Percentiles rank a stretch among this genome's conserved stretches.
phyloP scores from a whole-genome alignment of 2,888 invertebrate genomes.

The Deilephila porcellus region DNA sequence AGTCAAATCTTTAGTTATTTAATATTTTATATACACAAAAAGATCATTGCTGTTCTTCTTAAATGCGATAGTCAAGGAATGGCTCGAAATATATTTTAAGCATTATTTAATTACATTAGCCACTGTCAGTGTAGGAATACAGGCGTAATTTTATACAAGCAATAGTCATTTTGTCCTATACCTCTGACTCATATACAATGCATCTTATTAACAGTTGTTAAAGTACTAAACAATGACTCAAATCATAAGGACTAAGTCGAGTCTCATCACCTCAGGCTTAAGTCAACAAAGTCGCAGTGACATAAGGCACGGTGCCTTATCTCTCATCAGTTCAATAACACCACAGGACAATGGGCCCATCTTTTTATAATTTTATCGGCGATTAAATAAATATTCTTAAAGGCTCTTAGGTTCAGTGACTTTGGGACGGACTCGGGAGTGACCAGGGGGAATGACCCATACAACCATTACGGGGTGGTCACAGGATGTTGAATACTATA shows the following conservation, averaged over 20 bases:
- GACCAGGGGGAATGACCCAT: neutral
- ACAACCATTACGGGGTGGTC: no score
- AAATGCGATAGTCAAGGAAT: no score
- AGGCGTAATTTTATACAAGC: no score
- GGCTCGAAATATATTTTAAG: no score
- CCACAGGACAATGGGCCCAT: constrained; percentile 46
- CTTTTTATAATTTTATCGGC: constrained; percentile 57
- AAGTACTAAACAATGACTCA: neutral
- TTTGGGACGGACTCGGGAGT: neutral
- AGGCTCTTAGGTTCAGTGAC: constrained; percentile 36
- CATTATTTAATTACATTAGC: no score
- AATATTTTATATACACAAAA: no score
- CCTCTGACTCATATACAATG: no score
- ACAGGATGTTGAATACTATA: no score
- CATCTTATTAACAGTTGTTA: no score
- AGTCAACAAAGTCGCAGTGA: constrained; percentile 7
- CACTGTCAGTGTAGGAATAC: no score
- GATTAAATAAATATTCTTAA: constrained; percentile 52
- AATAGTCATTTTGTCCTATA: no score
- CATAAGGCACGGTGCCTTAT: constrained; percentile 23
- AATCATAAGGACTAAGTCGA: neutral
- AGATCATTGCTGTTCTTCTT: no score
- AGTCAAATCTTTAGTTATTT: neutral
- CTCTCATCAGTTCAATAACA: constrained; percentile 46
- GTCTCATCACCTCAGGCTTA: constrained; percentile 17